phyloP scores from a whole-genome alignment of 1,140 invertebrate species.

The Aricia agestis region DNA sequence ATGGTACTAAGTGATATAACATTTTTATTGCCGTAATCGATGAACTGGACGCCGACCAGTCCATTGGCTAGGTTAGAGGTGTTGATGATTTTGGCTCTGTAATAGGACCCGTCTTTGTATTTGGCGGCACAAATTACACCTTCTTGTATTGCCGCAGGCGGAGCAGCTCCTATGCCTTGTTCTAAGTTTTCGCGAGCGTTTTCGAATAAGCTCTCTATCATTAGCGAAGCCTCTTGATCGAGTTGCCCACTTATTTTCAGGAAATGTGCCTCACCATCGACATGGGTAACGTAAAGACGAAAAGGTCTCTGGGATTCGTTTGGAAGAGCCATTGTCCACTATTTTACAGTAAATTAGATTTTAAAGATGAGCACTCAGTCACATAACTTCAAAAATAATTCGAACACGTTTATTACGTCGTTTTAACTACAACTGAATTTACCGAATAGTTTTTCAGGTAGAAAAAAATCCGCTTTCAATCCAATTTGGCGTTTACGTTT shows the following conservation, averaged over 20 bases:
- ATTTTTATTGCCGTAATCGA: conserved; percentile 84
- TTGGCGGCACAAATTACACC: conserved; percentile 80
- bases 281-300: conserved; percentile 78
- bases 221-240: conserved; percentile 75
- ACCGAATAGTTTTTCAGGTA: conserved; percentile 10
- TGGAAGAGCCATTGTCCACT: conserved; percentile 49
- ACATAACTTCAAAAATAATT: conserved; percentile 64
- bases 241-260: conserved; percentile 82
- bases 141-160: conserved; percentile 58
- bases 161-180: conserved; percentile 55
- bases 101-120: conserved; percentile 80
- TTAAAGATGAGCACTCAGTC: conserved; percentile 29
- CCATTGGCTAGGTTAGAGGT: conserved; percentile 61
- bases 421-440: conserved; percentile 1
- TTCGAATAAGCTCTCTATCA: conserved; percentile 76
- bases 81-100: conserved; percentile 78
- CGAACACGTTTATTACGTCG: conserved; percentile 58
- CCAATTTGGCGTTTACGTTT: conserved; percentile 57
- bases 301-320: conserved; percentile 50
- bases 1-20: conserved; percentile 76
- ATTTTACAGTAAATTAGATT: conserved; percentile 11
- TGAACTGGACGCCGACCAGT: conserved; percentile 79
- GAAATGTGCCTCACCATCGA: conserved; percentile 80
- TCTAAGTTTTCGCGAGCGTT: conserved; percentile 67
- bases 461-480: conserved; percentile 50